Percentiles rank a stretch among this genome's conserved stretches.
Conservation (phyloP, 1,140 invertebrate genomes). For the Penaeus chinensis region DNA sequence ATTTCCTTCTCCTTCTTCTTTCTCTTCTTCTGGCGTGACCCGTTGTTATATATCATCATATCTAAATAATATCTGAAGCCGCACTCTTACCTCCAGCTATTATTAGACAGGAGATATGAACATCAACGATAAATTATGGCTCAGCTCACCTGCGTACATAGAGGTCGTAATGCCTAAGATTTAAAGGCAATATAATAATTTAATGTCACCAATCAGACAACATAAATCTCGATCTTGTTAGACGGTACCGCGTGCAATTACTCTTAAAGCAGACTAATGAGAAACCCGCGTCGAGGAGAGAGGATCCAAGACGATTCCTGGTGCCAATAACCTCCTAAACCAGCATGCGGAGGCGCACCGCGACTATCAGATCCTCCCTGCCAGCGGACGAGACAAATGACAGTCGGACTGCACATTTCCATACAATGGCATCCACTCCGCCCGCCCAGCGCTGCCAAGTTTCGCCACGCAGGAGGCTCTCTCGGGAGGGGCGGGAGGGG, state of each 20-base stretch:
- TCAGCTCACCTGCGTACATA: constrained; percentile 5
- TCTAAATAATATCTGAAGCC: too few relatives aligned
- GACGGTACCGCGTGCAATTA: constrained; percentile 35
- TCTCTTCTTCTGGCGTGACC: too few relatives aligned
- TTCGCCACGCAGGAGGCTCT: background rate
- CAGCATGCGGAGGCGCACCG: constrained; percentile 44
- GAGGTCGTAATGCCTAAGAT: constrained; percentile 36
- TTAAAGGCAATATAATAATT: constrained; percentile 36
- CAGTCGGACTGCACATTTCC: constrained; percentile 61
- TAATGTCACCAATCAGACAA: constrained; percentile 42
- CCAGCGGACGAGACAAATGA: constrained; percentile 58
- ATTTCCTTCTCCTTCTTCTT: too few relatives aligned
- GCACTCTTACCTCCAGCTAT: too few relatives aligned
- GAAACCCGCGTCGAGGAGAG: background rate
- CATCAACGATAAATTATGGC: too few relatives aligned
- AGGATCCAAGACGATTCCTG: constrained; percentile 13
- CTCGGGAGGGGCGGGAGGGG: background rate
- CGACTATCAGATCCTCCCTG: constrained; percentile 56
- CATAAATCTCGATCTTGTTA: constrained; percentile 33
- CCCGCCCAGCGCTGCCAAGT: constrained; percentile 51
- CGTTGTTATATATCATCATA: too few relatives aligned
- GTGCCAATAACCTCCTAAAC: constrained; percentile 60
- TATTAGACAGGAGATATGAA: too few relatives aligned
- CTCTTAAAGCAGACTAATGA: constrained; percentile 52
- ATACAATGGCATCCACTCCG: constrained; percentile 60